Base-by-base conservation (phyloP, 2,113 vertebrate species). In the Irena cyanogastra region DNA sequence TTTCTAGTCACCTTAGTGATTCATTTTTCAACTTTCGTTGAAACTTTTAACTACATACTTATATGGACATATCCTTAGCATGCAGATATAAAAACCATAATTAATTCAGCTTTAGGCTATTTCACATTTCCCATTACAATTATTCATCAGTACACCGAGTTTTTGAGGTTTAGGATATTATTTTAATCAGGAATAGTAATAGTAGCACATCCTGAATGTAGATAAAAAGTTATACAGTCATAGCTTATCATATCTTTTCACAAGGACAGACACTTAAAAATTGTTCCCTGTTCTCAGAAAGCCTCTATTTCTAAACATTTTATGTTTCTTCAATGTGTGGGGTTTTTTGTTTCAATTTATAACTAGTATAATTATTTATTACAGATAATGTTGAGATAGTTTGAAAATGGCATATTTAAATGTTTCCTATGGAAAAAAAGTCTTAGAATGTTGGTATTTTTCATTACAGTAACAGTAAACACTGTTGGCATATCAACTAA, bases 101-200 rank as follows among this genome's bases (percentile, higher is more conserved):
- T 93, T 90, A 79, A 72, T 86, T 93, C 59, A 77, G 45, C 54
- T 94, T 86, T 72, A 90, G 37, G 82, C 70, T 86, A 80, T 77
- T 95, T 93, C 66, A 65, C 35, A 65, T 87, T 93, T 93, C 39
- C 31, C 60, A 49, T 75, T 81, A 75, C 14, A 95, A 71, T 71
- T 80, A 47, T 26, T 90, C 68, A 63, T 63, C 27, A 33, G 14
- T 63, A 63, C 16, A 56, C 16, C 9, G n/a, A 56, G 50, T 61
- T 86, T 19, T 45, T 76, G 45, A 59, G 14, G 6, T 64, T 80
- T 80, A 72, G 54, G 92, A 78, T 75, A 42, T 24, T 49, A 22
- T 9, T 45, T 30, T 52, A 60, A 69, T 57, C 41, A 61, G 31
- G 15, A 61, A 45, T 53, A 79, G 15, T 54, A 72, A 11, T 31